Evolutionary conservation across 1,140 invertebrate species (phyloP).

Genomic region (Globodera rostochiensis): DNA sequence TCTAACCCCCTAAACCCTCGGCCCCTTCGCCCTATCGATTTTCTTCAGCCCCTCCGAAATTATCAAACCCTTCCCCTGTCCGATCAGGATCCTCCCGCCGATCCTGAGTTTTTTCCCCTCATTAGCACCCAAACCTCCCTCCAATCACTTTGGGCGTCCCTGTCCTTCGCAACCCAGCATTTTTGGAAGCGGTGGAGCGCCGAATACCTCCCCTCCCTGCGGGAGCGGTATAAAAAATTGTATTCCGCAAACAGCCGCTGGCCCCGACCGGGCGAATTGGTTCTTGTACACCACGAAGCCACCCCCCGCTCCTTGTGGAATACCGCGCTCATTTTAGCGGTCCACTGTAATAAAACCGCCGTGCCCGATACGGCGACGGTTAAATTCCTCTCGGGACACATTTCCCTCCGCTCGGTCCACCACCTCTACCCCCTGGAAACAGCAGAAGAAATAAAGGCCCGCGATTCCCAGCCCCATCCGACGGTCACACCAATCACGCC

Average conservation of each 20-base stretch:
- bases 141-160: too few species aligned
- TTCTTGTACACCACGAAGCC: not conserved
- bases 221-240: not conserved
- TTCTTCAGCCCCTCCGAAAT: too few species aligned
- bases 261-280: not conserved
- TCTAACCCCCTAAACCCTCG: too few species aligned
- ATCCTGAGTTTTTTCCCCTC: too few species aligned
- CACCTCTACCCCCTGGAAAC: not conserved
- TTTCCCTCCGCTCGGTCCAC: not conserved
- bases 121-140: too few species aligned
- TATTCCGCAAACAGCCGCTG: not conserved
- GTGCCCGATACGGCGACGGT: not conserved
- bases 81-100: too few species aligned
- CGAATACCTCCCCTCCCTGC: not conserved
- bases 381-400: not conserved
- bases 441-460: not conserved
- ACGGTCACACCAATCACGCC: too few species aligned
- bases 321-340: not conserved
- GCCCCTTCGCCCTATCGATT: too few species aligned
- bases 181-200: not conserved
- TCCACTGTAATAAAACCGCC: not conserved
- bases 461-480: too few species aligned
- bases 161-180: not conserved
- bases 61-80: too few species aligned
- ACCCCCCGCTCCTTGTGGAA: not conserved